These are phyloP conservation scores for Euphonia xanthogaster DNA, from an alignment of 2,797 vertebrate species.

Conservation along the genomic window DNA sequence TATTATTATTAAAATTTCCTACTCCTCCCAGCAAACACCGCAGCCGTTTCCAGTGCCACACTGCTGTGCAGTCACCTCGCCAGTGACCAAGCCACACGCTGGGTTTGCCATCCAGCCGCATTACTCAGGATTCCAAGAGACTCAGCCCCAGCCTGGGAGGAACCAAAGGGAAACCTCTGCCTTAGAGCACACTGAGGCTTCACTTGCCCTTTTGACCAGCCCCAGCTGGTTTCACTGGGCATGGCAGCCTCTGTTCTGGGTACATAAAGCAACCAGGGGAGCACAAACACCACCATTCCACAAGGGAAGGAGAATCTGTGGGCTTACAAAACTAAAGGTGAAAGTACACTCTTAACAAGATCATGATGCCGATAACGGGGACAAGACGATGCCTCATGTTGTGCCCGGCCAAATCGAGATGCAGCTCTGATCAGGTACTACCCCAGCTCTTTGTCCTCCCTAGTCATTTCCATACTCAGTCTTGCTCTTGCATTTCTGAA, in stretches of 20 bases:
- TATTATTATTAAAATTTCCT: not conserved
- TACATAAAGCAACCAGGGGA: not conserved
- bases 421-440: not conserved
- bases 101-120: not conserved
- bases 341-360: not conserved
- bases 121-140: not conserved
- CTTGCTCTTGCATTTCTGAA: not conserved
- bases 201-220: not conserved
- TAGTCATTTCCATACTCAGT: not conserved
- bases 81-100: not conserved
- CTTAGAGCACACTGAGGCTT: not conserved
- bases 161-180: not conserved
- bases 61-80: not conserved
- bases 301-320: not conserved
- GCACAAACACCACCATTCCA: not conserved
- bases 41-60: not conserved
- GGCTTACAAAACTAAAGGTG: not conserved
- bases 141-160: not conserved
- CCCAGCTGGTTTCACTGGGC: not conserved
- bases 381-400: not conserved
- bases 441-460: not conserved
- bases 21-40: not conserved
- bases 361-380: rapidly evolving
- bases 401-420: not conserved
- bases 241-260: not conserved